Percentiles rank a stretch among this genome's conserved stretches.
phyloP scores from a whole-genome alignment of 2,113 vertebrate species.

The Colius striatus region DNA sequence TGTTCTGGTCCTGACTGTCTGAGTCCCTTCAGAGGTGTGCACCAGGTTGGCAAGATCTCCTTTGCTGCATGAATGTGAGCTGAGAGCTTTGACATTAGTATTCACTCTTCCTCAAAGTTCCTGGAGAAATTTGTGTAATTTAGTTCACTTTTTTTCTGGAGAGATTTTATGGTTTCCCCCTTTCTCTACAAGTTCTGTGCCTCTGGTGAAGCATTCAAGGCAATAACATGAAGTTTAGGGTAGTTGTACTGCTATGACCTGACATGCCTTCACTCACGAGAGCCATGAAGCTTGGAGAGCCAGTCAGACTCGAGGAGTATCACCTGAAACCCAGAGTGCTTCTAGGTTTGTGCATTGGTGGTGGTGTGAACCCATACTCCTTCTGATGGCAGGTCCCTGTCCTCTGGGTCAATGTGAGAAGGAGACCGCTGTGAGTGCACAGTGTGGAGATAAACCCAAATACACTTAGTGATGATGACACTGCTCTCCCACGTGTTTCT shows the following conservation, averaged over 20 bases:
- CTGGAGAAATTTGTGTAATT: background rate
- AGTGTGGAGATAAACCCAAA: background rate
- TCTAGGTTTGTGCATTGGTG: background rate
- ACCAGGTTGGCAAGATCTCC: background rate
- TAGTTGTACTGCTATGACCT: background rate
- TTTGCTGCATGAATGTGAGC: background rate
- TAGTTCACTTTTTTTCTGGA: background rate
- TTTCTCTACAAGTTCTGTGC: background rate
- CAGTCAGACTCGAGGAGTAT: background rate
- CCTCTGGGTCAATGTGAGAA: background rate
- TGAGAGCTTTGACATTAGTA: background rate
- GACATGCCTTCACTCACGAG: background rate
- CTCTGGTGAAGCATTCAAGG: background rate
- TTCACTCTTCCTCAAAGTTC: background rate
- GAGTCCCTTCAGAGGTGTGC: background rate
- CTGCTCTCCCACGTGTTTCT: background rate
- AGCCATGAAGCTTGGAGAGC: background rate
- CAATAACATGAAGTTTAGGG: background rate
- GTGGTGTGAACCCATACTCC: background rate
- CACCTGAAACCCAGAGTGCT: background rate
- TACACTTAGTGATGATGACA: accelerated
- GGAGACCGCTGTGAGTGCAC: background rate
- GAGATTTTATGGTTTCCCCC: background rate
- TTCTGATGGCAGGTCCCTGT: background rate
- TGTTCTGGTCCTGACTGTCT: background rate